Evolutionary conservation across 2,797 vertebrate genomes (phyloP), one percentile per base, ranked within the genome.

Genomic region (Sebastes hubbsi): DNA sequence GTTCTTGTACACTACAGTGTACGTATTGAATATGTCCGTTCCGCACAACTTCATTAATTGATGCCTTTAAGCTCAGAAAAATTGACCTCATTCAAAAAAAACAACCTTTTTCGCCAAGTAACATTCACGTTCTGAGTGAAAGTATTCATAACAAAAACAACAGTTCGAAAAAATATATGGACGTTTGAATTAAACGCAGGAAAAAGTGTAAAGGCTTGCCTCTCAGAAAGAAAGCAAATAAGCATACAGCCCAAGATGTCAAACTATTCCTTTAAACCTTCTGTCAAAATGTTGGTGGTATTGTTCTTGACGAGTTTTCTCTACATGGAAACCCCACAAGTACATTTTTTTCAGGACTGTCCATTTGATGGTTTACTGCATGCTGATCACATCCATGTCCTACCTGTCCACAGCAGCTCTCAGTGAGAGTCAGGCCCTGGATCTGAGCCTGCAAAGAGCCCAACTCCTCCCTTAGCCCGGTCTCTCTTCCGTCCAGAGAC

Each of bases 361-460:
- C 36, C 0, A 13, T 2, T 69, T 58, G 7, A 27, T 49, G 20
- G 22, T 72, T 10, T 32, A 54, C 24, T 32, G 11, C 25, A 64
- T 32, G 7, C n/a, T 42, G 20, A n/a, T 64, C 38, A 20, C 5
- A 36, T 30, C 12, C 3, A 13, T 67, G 5, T 36, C 60, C 7
- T 89, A 98, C 93, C 89, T 97, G 96, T 84, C 96, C 92, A n/a
- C 98, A 99, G 94, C 98, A 99, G 94, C 96, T 96, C 80, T 97
- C 97, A 2, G 97, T 97, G 69, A 97, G 92, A 0, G 96, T 98
- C 13, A 99, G 91, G 49, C 97, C 98, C 90, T 98, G 98, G 83
- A 99, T 97, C 92, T 96, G 97, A 61, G 96, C 95, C 80, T 97
- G 97, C 74, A 99, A 91, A 63, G 97, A 92, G 1, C 97, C 97